These are phyloP conservation scores for Pogonocherus hispidulus DNA, from an alignment of 2,888 invertebrate genomes.

Conservation along the genomic window DNA sequence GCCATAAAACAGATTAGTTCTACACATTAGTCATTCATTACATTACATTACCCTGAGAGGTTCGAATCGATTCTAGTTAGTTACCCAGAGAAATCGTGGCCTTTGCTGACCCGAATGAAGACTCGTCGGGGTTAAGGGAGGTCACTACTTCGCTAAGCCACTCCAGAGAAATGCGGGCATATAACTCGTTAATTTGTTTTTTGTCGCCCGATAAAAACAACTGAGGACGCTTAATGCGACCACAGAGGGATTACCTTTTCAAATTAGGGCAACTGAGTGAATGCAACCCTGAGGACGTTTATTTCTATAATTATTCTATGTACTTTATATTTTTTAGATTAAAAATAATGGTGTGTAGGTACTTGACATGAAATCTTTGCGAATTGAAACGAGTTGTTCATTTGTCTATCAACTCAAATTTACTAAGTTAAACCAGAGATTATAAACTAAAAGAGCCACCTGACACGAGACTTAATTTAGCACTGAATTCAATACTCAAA, in stretches of 20 bases:
- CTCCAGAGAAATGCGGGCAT: slow-evolving; percentile 25
- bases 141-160: slow-evolving; percentile 22
- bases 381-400: too few relatives aligned
- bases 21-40: slow-evolving; percentile 23
- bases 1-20: slow-evolving; percentile 18
- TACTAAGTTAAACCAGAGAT: too few relatives aligned
- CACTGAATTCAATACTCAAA: too few relatives aligned
- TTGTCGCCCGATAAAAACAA: slow-evolving; percentile 1
- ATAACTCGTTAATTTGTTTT: slow-evolving; percentile 19
- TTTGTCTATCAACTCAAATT: too few relatives aligned
- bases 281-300: too few relatives aligned
- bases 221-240: neutral
- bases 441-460: too few relatives aligned
- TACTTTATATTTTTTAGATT: too few relatives aligned
- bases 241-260: neutral
- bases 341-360: too few relatives aligned
- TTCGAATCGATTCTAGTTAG: slow-evolving; percentile 26
- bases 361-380: too few relatives aligned
- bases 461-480: too few relatives aligned
- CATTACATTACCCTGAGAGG: slow-evolving; percentile 16
- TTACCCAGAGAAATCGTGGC: slow-evolving; percentile 46
- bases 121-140: slow-evolving; percentile 26
- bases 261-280: too few relatives aligned
- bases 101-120: slow-evolving; percentile 43
- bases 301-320: too few relatives aligned